phyloP scores from a whole-genome alignment of 2,113 vertebrate genomes.

The Calypte anna region DNA sequence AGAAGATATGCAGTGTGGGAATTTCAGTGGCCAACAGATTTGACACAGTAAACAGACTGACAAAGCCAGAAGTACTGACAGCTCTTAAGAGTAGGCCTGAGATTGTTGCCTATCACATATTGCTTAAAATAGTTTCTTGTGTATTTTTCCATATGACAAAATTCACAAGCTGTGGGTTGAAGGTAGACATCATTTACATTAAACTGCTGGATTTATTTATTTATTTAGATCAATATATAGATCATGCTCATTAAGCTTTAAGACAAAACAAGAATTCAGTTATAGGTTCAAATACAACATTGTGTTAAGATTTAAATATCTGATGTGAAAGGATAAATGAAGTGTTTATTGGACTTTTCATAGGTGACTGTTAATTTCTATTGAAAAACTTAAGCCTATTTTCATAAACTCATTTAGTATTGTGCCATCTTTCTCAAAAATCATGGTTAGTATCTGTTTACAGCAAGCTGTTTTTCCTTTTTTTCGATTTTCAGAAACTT shows the following conservation, averaged over 20 bases:
- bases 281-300: neutral
- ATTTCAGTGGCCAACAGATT: neutral
- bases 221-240: neutral
- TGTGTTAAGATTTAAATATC: slow-evolving; percentile 11
- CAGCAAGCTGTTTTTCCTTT: slow-evolving; percentile 13
- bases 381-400: neutral
- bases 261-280: slow-evolving; percentile 6
- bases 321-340: slow-evolving; percentile 11
- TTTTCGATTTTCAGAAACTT: slow-evolving; percentile 58
- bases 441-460: slow-evolving; percentile 20
- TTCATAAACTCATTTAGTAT: slow-evolving; percentile 2
- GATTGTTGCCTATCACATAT: neutral
- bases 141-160: neutral
- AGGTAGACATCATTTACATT: neutral
- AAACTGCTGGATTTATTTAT: neutral
- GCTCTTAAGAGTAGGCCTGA: neutral
- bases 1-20: neutral
- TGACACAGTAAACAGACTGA: neutral
- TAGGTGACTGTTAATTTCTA: slow-evolving; percentile 12
- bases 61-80: neutral
- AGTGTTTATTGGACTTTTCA: neutral
- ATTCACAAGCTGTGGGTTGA: neutral
- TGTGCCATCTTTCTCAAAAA: neutral
- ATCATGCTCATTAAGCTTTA: neutral
- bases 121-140: neutral